phyloP scores from a whole-genome alignment of 2,888 invertebrate species.

The Drosophila barbarae region DNA sequence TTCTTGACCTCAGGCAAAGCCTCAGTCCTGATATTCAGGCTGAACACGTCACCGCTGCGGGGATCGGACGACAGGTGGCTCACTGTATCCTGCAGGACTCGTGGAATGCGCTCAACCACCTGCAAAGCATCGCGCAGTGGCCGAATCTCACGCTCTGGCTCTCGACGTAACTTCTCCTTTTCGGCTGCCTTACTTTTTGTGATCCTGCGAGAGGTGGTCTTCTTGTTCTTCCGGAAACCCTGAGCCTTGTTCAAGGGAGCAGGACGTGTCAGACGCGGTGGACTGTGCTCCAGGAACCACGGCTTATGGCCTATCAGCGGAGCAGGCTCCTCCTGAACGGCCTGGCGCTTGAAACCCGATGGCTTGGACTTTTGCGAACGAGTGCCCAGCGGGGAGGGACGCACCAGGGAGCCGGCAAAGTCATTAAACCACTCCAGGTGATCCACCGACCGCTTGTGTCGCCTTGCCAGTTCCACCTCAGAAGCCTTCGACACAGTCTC shows the following conservation, averaged over 20 bases:
- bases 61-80: slow-evolving; percentile 56
- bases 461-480: slow-evolving; percentile 39
- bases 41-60: slow-evolving; percentile 56
- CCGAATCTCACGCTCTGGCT: slow-evolving; percentile 49
- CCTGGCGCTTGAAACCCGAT: slow-evolving; percentile 30
- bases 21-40: slow-evolving; percentile 62
- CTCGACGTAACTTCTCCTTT: slow-evolving; percentile 28
- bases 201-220: slow-evolving; percentile 18
- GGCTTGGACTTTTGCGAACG: slow-evolving; percentile 29
- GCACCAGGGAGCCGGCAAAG: slow-evolving; percentile 67
- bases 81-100: slow-evolving; percentile 63
- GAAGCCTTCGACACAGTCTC: slow-evolving; percentile 36
- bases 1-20: slow-evolving; percentile 13
- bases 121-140: slow-evolving; percentile 61
- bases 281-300: slow-evolving; percentile 57
- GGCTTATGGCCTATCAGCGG: slow-evolving; percentile 49
- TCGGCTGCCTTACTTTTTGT: slow-evolving; percentile 26
- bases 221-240: slow-evolving; percentile 28
- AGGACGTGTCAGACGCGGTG: slow-evolving; percentile 53
- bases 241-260: slow-evolving; percentile 49
- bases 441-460: slow-evolving; percentile 69
- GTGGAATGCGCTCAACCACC: slow-evolving; percentile 62
- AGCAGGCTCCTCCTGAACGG: slow-evolving; percentile 17
- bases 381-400: slow-evolving; percentile 72
- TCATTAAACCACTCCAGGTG: slow-evolving; percentile 77